These are phyloP conservation scores for Sycobia sp. DNA, from an alignment of 1,140 invertebrate genomes.

Conservation along the genomic window DNA sequence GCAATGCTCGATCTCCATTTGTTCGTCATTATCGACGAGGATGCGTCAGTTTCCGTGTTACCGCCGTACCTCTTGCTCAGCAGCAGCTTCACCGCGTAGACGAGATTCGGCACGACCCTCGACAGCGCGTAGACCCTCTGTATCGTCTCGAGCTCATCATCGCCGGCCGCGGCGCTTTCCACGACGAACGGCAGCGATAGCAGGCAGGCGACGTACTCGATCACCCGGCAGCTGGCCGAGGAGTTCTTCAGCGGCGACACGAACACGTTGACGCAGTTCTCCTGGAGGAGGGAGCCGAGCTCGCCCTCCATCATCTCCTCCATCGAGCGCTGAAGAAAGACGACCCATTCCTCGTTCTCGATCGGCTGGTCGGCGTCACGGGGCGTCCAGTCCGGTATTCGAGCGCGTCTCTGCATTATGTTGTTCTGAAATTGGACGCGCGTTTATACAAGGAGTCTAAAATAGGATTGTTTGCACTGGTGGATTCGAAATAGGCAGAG, in stretches of 20 bases:
- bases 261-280: conserved; percentile 75
- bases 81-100: conserved; percentile 73
- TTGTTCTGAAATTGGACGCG: no score
- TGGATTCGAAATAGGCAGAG: no score
- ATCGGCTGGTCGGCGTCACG: conserved; percentile 66
- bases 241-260: conserved; percentile 73
- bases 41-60: conserved; percentile 29
- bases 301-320: conserved; percentile 74
- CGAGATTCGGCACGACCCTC: conserved; percentile 77
- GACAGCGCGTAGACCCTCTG: conserved; percentile 74
- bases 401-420: conserved; percentile 3
- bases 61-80: conserved; percentile 44
- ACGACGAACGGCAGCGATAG: conserved; percentile 75
- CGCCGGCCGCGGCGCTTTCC: conserved; percentile 51
- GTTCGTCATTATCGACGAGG: neutral
- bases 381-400: conserved; percentile 46
- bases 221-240: conserved; percentile 67
- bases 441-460: no score
- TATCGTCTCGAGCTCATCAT: conserved; percentile 66
- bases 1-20: conserved; percentile 8
- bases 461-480: no score
- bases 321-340: conserved; percentile 68
- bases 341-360: conserved; percentile 83
- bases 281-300: conserved; percentile 71
- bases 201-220: conserved; percentile 72